A percentile compares a stretch with the other conserved stretches of the same genome.
These are phyloP conservation scores for Ophion slaviceki DNA, from an alignment of 2,888 invertebrate species.

Conservation along the genomic window DNA sequence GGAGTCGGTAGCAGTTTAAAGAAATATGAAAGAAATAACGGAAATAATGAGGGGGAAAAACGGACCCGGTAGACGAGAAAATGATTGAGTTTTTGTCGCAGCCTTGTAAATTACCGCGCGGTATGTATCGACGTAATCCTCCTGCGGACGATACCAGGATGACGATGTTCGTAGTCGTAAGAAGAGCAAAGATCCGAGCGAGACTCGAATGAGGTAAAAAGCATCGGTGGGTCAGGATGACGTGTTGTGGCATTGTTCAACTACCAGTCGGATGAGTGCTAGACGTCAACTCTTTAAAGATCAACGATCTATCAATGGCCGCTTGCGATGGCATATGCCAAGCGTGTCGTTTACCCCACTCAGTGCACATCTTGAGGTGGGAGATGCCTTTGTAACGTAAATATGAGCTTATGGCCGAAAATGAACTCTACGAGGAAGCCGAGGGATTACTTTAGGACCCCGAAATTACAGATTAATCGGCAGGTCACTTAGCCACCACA, in stretches of 20 bases:
- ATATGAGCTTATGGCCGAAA: no score
- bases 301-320: no score
- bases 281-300: no score
- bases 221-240: no score
- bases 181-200: background rate
- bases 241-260: no score
- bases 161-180: background rate
- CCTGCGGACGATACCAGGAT: constrained; percentile 9
- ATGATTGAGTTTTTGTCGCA: constrained; percentile 63
- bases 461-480: background rate
- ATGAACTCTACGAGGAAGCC: no score
- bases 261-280: no score
- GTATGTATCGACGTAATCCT: constrained; percentile 27
- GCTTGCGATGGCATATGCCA: no score
- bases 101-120: constrained; percentile 54
- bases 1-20: constrained; percentile 20
- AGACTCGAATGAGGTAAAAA: background rate
- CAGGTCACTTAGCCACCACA: no score
- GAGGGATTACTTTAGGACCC: background rate
- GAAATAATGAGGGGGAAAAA: constrained; percentile 10
- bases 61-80: constrained; percentile 42
- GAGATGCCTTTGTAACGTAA: no score
- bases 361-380: no score
- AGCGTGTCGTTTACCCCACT: no score
- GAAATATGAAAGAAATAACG: constrained; percentile 31